Evolutionary conservation across 2,113 vertebrate genomes (phyloP).

Genomic region (Sebastes fasciatus): DNA sequence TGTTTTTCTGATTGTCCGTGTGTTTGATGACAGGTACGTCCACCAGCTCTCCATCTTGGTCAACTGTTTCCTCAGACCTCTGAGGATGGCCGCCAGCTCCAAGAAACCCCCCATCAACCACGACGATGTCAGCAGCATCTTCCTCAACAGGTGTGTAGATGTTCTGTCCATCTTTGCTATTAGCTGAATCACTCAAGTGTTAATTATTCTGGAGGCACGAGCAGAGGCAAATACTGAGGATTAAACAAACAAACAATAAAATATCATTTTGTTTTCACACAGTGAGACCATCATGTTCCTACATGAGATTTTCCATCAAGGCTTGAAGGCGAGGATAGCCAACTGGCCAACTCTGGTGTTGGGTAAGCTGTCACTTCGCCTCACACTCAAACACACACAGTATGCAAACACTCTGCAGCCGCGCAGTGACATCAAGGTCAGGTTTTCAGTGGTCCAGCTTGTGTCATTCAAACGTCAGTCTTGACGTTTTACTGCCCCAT

Average conservation of each 20-base stretch:
- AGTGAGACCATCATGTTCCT: slow-evolving; percentile 99
- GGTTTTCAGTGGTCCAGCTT: slow-evolving; percentile 43
- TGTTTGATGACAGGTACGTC: slow-evolving; percentile 80
- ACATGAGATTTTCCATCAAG: slow-evolving; percentile 99
- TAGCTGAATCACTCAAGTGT: slow-evolving; percentile 13
- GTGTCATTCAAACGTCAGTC: slow-evolving; percentile 60
- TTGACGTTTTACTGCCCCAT: slow-evolving; percentile 61
- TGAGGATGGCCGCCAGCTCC: slow-evolving; percentile 98
- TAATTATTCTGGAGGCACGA: not conserved
- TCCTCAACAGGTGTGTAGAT: slow-evolving; percentile 93
- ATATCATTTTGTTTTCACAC: slow-evolving; percentile 19
- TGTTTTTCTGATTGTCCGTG: slow-evolving; percentile 12
- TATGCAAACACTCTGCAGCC: slow-evolving; percentile 30
- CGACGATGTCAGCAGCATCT: slow-evolving; percentile 97
- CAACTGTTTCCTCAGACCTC: slow-evolving; percentile 94
- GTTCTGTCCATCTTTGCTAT: slow-evolving; percentile 1
- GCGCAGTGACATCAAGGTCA: slow-evolving; percentile 67
- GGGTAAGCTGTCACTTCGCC: slow-evolving; percentile 86
- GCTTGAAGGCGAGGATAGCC: slow-evolving; percentile 96
- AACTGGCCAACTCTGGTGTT: slow-evolving; percentile 99
- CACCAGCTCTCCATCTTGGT: slow-evolving; percentile 96
- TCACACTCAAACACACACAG: slow-evolving; percentile 32
- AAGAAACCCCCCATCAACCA: slow-evolving; percentile 98
- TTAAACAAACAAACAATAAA: not conserved
- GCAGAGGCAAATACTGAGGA: slow-evolving; percentile 6